Percentiles rank a stretch among this genome's conserved stretches.
These are phyloP conservation scores for Polypterus bichir DNA, from an alignment of 2,113 vertebrate genomes.

Conservation along the genomic window DNA sequence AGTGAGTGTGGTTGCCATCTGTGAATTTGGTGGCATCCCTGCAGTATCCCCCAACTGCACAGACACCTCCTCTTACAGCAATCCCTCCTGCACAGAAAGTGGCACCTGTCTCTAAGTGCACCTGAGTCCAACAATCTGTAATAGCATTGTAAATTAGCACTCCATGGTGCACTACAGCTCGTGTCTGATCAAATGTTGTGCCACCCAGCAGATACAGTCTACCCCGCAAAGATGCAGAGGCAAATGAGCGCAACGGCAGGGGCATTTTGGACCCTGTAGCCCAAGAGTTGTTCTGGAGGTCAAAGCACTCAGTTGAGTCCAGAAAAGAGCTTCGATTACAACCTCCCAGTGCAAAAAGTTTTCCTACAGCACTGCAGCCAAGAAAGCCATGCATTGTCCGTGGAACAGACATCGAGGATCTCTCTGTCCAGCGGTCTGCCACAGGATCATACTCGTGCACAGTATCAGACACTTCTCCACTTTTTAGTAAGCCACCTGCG, in stretches of 20 bases:
- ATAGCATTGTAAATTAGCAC: slow-evolving; percentile 61
- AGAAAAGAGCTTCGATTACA: slow-evolving; percentile 46
- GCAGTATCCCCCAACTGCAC: slow-evolving; percentile 60
- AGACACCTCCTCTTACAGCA: slow-evolving; percentile 56
- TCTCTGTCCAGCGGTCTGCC: slow-evolving; percentile 49
- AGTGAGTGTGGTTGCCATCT: slow-evolving; percentile 48
- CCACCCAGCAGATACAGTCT: slow-evolving; percentile 62
- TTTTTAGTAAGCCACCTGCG: slow-evolving; percentile 51
- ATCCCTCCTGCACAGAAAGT: slow-evolving; percentile 61
- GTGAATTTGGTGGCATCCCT: slow-evolving; percentile 56
- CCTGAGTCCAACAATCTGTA: slow-evolving; percentile 52
- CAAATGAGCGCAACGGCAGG: slow-evolving; percentile 42
- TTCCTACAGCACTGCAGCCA: slow-evolving; percentile 38
- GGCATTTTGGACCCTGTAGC: slow-evolving; percentile 20
- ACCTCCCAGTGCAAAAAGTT: slow-evolving; percentile 56
- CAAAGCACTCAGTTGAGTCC: slow-evolving; percentile 47
- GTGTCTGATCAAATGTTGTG: slow-evolving; percentile 54
- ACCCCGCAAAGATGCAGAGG: slow-evolving; percentile 46
- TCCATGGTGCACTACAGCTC: slow-evolving; percentile 54
- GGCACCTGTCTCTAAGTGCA: slow-evolving; percentile 52
- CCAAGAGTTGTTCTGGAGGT: slow-evolving; percentile 29
- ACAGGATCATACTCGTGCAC: slow-evolving; percentile 61
- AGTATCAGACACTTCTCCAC: slow-evolving; percentile 46
- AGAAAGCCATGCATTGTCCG: slow-evolving; percentile 57
- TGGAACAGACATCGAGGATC: slow-evolving; percentile 45